Conservation (phyloP, 2,888 invertebrate genomes). For the Drosophila limbata region DNA sequence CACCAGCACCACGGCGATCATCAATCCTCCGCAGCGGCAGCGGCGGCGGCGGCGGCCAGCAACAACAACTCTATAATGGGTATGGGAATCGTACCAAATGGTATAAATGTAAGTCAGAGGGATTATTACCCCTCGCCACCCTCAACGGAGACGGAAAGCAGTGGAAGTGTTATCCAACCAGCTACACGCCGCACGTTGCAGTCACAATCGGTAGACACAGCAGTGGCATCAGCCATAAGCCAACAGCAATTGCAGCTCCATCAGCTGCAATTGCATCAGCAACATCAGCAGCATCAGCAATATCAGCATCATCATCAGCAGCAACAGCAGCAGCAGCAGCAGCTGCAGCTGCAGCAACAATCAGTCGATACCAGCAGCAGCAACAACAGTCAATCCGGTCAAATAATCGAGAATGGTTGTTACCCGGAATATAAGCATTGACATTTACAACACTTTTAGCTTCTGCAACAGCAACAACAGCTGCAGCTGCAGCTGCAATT, state of each 20-base stretch:
- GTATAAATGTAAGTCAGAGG: constrained; percentile 86
- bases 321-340: constrained; percentile 75
- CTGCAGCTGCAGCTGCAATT: constrained; percentile 37
- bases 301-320: constrained; percentile 67
- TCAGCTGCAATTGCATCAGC: constrained; percentile 72
- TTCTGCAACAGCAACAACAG: constrained; percentile 35
- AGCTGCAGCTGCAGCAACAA: constrained; percentile 82
- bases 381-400: constrained; percentile 85
- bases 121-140: constrained; percentile 86
- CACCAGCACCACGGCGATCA: constrained; percentile 85
- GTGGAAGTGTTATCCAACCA: constrained; percentile 86
- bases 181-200: constrained; percentile 78
- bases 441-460: constrained; percentile 84
- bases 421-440: constrained; percentile 93
- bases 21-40: constrained; percentile 82
- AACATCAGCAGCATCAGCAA: constrained; percentile 71
- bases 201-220: constrained; percentile 69
- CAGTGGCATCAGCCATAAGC: constrained; percentile 72
- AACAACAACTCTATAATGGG: constrained; percentile 81
- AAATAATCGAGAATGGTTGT: constrained; percentile 88
- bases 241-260: constrained; percentile 82
- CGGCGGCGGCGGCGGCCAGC: constrained; percentile 69
- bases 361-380: constrained; percentile 85
- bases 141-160: constrained; percentile 87
- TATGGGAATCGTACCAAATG: constrained; percentile 84